A percentile compares a stretch with the other conserved stretches of the same genome.
Evolutionary conservation across 2,888 invertebrate genomes (phyloP).

Genomic region (Dysmachus trigonus): DNA sequence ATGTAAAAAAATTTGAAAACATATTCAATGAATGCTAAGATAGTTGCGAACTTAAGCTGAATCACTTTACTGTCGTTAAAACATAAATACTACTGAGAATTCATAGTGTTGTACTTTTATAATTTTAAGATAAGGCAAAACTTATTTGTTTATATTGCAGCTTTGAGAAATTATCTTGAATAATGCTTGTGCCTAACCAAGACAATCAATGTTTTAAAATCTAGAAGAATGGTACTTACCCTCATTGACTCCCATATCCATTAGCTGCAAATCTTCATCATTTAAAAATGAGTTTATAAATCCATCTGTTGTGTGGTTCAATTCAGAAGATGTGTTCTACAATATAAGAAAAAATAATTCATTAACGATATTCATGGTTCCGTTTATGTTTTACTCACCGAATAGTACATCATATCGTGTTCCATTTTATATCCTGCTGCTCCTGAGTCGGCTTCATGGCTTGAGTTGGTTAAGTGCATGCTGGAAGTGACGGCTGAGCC

Average conservation of each 20-base stretch:
- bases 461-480: constrained; percentile 80
- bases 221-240: constrained; percentile 68
- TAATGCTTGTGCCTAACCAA: too few relatives aligned
- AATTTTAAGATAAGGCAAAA: too few relatives aligned
- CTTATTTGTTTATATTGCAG: too few relatives aligned
- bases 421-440: constrained; percentile 74
- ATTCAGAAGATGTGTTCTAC: constrained; percentile 71
- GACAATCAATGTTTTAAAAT: too few relatives aligned
- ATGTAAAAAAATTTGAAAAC: too few relatives aligned
- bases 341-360: constrained; percentile 39
- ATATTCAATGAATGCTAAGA: too few relatives aligned
- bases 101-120: too few relatives aligned
- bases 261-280: constrained; percentile 87
- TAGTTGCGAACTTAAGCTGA: too few relatives aligned
- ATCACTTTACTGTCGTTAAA: too few relatives aligned
- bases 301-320: constrained; percentile 81
- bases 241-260: constrained; percentile 92
- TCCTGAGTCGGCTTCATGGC: constrained; percentile 72
- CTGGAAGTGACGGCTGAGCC: constrained; percentile 80
- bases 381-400: constrained; percentile 67
- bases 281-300: constrained; percentile 88
- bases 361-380: neutral
- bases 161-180: too few relatives aligned
- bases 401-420: constrained; percentile 84
- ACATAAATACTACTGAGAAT: too few relatives aligned